phyloP scores from a whole-genome alignment of 2,797 vertebrate genomes.

The Galagoides demidoff region DNA sequence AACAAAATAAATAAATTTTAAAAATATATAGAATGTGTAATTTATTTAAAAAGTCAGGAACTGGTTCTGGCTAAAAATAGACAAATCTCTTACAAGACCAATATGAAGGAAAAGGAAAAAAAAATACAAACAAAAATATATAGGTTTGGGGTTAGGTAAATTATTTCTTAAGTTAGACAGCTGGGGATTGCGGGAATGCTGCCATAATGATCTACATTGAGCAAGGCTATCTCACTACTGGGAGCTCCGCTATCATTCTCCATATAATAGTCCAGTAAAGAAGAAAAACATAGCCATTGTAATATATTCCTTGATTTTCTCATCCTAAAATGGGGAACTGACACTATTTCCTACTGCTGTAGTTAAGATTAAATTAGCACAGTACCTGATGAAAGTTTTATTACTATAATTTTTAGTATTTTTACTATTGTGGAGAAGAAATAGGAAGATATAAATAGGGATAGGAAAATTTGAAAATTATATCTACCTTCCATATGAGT shows the following conservation, averaged over 20 bases:
- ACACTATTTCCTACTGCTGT: background rate
- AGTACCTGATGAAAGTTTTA: background rate
- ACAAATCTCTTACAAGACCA: background rate
- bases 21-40: background rate
- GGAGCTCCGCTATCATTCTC: background rate
- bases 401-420: background rate
- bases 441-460: background rate
- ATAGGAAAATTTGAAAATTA: background rate
- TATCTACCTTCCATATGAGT: background rate
- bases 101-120: background rate
- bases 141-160: background rate
- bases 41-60: background rate
- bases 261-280: background rate
- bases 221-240: background rate
- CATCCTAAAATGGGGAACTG: background rate
- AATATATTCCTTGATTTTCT: background rate
- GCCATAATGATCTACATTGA: background rate
- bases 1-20: background rate
- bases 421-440: background rate
- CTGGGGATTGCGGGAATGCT: background rate
- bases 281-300: background rate
- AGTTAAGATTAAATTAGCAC: background rate
- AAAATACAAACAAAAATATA: background rate
- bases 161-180: background rate
- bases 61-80: background rate